phyloP scores from a whole-genome alignment of 2,797 vertebrate genomes.

The Spinus pinus region DNA sequence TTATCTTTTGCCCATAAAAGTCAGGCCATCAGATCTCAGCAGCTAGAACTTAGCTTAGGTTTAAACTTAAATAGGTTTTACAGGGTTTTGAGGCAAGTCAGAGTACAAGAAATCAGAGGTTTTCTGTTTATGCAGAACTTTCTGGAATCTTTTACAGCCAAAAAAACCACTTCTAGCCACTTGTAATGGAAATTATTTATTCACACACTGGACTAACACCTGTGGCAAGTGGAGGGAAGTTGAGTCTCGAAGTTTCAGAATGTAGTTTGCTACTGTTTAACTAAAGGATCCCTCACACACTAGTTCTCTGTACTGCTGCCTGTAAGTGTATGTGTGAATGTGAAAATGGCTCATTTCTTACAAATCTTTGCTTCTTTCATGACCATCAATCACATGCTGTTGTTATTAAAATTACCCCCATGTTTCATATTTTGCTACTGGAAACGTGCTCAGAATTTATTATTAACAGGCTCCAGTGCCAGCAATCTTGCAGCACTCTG shows the following conservation, averaged over 20 bases:
- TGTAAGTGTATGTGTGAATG: not conserved
- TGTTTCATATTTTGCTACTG: not conserved
- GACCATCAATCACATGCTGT: not conserved
- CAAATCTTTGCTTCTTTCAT: not conserved
- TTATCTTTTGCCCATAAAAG: not conserved
- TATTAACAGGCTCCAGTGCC: not conserved
- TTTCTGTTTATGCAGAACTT: not conserved
- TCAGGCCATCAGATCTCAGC: not conserved
- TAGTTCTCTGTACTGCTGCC: not conserved
- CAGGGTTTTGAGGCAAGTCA: not conserved
- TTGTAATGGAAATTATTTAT: not conserved
- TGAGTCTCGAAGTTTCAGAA: not conserved
- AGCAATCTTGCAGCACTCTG: constrained; percentile 1
- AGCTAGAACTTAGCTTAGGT: not conserved
- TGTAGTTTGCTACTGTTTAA: not conserved
- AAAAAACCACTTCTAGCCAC: not conserved
- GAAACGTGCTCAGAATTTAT: not conserved
- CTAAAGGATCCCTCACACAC: not conserved
- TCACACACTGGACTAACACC: not conserved
- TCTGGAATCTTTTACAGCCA: not conserved
- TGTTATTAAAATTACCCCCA: not conserved
- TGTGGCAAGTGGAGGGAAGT: not conserved
- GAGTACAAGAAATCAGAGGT: not conserved
- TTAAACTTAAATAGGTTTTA: not conserved
- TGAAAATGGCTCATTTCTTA: not conserved